phyloP scores from a whole-genome alignment of 2,113 vertebrate species.

The Petroica traversi region DNA sequence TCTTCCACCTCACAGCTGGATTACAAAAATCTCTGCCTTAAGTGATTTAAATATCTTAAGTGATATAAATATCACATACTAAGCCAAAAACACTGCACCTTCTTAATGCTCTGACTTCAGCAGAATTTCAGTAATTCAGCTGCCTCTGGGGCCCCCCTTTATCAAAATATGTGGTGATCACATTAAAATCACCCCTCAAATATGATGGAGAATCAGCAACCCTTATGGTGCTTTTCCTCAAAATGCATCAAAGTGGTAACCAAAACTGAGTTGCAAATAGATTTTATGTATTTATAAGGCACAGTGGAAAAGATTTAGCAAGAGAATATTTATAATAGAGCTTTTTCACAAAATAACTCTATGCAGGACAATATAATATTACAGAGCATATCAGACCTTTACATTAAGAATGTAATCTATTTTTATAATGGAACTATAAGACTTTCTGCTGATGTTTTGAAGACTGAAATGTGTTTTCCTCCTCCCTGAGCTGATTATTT shows the following conservation, averaged over 20 bases:
- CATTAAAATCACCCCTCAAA: neutral
- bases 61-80: neutral
- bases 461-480: slow-evolving; percentile 35
- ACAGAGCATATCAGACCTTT: neutral
- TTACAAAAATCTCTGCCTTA: neutral
- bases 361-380: slow-evolving; percentile 15
- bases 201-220: neutral
- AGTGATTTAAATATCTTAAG: neutral
- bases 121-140: neutral
- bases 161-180: neutral
- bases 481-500: slow-evolving; percentile 34
- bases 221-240: neutral
- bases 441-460: slow-evolving; percentile 40
- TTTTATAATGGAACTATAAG: slow-evolving; percentile 29
- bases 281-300: neutral
- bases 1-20: neutral
- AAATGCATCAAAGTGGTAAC: neutral
- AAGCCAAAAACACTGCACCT: neutral
- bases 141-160: neutral
- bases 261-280: neutral
- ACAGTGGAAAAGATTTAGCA: neutral
- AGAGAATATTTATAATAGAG: neutral
- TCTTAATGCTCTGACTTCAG: neutral
- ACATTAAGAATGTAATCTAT: slow-evolving; percentile 16
- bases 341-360: neutral